Percentiles rank a stretch among this genome's conserved stretches.
Conservation (phyloP, 1,140 invertebrate species). For the Drosophila triauraria region DNA sequence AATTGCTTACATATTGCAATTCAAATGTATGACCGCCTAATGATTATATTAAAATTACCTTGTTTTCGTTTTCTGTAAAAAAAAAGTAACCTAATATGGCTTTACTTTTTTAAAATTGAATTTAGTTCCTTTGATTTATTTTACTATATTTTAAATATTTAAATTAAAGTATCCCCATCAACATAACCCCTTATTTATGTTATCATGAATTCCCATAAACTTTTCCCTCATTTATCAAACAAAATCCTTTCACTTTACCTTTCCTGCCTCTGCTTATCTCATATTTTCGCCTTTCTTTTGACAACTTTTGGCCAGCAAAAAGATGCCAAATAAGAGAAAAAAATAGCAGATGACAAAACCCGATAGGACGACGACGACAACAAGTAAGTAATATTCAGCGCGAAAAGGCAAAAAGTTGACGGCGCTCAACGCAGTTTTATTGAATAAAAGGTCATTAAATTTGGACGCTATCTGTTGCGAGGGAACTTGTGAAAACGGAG, state of each 20-base stretch:
- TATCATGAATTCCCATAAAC: slow-evolving; percentile 1
- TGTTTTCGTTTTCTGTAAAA: not conserved
- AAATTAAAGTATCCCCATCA: not conserved
- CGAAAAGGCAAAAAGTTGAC: slow-evolving; percentile 29
- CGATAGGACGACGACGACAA: slow-evolving; percentile 21
- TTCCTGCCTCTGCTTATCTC: slow-evolving; percentile 20
- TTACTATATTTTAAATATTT: not conserved
- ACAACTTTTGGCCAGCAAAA: slow-evolving; percentile 43
- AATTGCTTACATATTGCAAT: too few species aligned
- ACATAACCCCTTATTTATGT: not conserved
- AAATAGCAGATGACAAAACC: slow-evolving; percentile 31
- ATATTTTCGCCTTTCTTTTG: slow-evolving; percentile 23
- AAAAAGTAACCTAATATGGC: not conserved
- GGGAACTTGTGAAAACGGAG: slow-evolving; percentile 72
- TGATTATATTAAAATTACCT: not conserved
- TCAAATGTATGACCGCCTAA: too few species aligned
- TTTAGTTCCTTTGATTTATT: not conserved
- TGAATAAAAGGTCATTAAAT: slow-evolving; percentile 84
- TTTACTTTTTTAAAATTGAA: not conserved
- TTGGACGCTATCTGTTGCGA: slow-evolving; percentile 80
- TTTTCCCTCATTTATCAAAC: slow-evolving; percentile 20
- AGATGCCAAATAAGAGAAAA: not conserved
- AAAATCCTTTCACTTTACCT: slow-evolving; percentile 32
- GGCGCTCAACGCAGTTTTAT: slow-evolving; percentile 72
- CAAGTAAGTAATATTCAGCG: slow-evolving; percentile 21